Evolutionary conservation across 1,140 invertebrate species (phyloP).

Genomic region (Monochamus saltuarius): DNA sequence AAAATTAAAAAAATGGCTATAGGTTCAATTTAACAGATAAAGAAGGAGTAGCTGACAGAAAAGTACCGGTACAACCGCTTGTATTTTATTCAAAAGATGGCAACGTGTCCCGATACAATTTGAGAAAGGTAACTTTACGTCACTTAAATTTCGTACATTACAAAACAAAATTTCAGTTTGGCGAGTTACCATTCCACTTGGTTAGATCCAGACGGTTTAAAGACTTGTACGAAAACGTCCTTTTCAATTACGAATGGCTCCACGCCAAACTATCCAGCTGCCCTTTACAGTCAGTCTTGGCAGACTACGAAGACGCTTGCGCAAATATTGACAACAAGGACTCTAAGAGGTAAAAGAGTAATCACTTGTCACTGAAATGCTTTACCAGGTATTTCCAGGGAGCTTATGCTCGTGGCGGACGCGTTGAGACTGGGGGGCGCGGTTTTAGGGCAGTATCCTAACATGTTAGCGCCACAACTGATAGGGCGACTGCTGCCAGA

Average conservation of each 20-base stretch:
- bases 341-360: conserved; percentile 64
- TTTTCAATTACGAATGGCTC: conserved; percentile 98
- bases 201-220: conserved; percentile 87
- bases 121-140: conserved; percentile 70
- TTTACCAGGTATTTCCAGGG: conserved; percentile 57
- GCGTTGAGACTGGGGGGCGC: conserved; percentile 89
- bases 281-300: conserved; percentile 89
- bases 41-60: conserved; percentile 91
- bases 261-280: conserved; percentile 95
- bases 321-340: conserved; percentile 82
- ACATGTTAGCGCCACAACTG: conserved; percentile 95
- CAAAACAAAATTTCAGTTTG: conserved; percentile 65
- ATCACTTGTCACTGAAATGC: neutral
- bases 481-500: conserved; percentile 91
- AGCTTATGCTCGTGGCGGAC: conserved; percentile 92
- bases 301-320: conserved; percentile 95
- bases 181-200: conserved; percentile 93
- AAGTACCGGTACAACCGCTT: conserved; percentile 94
- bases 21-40: conserved; percentile 83
- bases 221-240: conserved; percentile 89
- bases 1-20: neutral
- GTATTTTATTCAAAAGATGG: conserved; percentile 90
- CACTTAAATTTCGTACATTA: neutral
- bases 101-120: conserved; percentile 80
- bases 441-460: conserved; percentile 85